These are phyloP conservation scores for Drosophila suboccidentalis DNA, from an alignment of 2,888 invertebrate genomes.

Conservation along the genomic window DNA sequence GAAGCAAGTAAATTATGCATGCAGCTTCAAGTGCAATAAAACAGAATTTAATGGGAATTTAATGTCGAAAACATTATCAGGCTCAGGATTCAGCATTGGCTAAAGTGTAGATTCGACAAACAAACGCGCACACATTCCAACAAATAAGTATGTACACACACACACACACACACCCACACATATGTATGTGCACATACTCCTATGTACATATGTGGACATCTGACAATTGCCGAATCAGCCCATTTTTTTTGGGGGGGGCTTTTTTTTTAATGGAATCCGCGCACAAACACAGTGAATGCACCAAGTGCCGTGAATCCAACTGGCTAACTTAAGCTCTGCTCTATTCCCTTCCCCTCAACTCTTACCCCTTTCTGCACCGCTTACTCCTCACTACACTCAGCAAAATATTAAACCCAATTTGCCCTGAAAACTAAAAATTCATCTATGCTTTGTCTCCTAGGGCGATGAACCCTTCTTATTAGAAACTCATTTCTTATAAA, in stretches of 20 bases:
- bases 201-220: slow-evolving; percentile 20
- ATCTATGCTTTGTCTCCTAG: too few species aligned
- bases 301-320: slow-evolving; percentile 35
- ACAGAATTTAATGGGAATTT: slow-evolving; percentile 76
- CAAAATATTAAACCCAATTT: not conserved
- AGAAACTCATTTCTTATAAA: too few species aligned
- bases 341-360: slow-evolving; percentile 2
- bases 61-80: slow-evolving; percentile 76
- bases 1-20: slow-evolving; percentile 71
- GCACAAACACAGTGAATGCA: slow-evolving; percentile 1
- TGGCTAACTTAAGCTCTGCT: slow-evolving; percentile 46
- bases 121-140: slow-evolving; percentile 36
- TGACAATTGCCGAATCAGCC: slow-evolving; percentile 65
- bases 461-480: too few species aligned
- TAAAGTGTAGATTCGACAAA: slow-evolving; percentile 52
- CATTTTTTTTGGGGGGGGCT: slow-evolving; percentile 20
- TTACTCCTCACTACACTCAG: not conserved
- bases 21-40: slow-evolving; percentile 73
- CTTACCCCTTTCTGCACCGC: not conserved
- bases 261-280: slow-evolving; percentile 24
- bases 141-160: slow-evolving; percentile 41
- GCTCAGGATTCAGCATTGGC: slow-evolving; percentile 42
- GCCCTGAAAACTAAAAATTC: not conserved
- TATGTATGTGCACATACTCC: not conserved
- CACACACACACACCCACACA: not conserved